Conservation (phyloP, 2,888 invertebrate species). For the Strigamia transsilvanica region DNA sequence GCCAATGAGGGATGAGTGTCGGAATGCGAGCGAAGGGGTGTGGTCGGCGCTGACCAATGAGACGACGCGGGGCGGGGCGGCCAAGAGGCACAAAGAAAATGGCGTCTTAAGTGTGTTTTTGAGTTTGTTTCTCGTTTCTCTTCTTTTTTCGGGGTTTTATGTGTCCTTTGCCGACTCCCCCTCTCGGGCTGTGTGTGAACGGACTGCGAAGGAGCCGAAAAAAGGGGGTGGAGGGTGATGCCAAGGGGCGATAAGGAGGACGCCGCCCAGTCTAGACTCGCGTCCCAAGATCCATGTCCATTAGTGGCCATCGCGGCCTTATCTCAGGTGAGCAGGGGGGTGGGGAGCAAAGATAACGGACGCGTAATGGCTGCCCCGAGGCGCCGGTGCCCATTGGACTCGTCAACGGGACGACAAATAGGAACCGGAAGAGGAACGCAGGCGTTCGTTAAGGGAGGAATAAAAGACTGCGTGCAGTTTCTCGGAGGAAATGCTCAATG, state of each 20-base stretch:
- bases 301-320: constrained; percentile 28
- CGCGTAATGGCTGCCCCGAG: constrained; percentile 26
- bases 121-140: not conserved
- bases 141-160: constrained; percentile 7
- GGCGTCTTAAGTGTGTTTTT: not conserved
- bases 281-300: constrained; percentile 25
- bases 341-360: constrained; percentile 37
- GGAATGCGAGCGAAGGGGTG: not conserved
- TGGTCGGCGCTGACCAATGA: not conserved
- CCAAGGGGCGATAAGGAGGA: constrained; percentile 24
- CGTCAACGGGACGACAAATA: constrained; percentile 30
- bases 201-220: not conserved
- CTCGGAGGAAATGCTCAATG: too few species aligned
- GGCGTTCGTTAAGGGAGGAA: constrained; percentile 12
- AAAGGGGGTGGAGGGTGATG: constrained; percentile 46
- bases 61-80: not conserved
- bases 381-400: constrained; percentile 26
- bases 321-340: constrained; percentile 33
- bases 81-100: not conserved
- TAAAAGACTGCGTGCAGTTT: not conserved
- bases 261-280: constrained; percentile 43
- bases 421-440: constrained; percentile 9
- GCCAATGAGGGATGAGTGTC: not conserved
- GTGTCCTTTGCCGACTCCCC: not conserved
- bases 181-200: not conserved